Evolutionary conservation across 2,888 invertebrate genomes (phyloP).

Genomic region (Ischnura elegans): DNA sequence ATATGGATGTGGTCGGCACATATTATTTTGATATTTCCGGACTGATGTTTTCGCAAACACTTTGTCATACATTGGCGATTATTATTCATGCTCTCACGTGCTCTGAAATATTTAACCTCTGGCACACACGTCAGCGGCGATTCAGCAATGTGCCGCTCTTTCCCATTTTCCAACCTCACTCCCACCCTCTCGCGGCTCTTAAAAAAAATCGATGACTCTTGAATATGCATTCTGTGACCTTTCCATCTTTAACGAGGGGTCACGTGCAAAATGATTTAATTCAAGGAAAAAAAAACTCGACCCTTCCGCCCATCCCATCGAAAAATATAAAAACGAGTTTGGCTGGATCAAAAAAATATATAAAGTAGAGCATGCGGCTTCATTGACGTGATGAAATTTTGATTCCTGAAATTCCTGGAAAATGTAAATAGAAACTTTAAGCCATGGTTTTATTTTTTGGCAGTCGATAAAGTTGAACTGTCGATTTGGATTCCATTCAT

Average conservation of each 20-base stretch:
- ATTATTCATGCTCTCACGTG: neutral
- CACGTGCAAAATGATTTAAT: constrained; percentile 18
- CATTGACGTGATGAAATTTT: neutral
- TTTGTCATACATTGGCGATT: neutral
- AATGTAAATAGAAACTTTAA: too few species aligned
- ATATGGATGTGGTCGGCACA: neutral
- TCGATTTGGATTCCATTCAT: too few species aligned
- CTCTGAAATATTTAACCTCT: neutral
- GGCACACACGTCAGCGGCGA: neutral
- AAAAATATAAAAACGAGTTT: neutral
- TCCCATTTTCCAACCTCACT: too few species aligned
- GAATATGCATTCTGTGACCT: constrained; percentile 11
- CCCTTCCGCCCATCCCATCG: neutral
- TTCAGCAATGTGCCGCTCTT: neutral
- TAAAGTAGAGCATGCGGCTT: neutral
- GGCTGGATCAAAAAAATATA: neutral
- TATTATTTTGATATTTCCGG: neutral
- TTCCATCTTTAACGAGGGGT: constrained; percentile 35
- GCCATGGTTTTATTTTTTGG: too few species aligned
- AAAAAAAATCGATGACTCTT: neutral
- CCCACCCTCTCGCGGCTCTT: neutral
- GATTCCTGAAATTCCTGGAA: neutral
- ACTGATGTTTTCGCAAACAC: neutral
- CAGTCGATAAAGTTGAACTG: too few species aligned
- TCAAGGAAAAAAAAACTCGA: neutral